Conservation (phyloP, 2,797 vertebrate species). For the Lateolabrax maculatus region DNA sequence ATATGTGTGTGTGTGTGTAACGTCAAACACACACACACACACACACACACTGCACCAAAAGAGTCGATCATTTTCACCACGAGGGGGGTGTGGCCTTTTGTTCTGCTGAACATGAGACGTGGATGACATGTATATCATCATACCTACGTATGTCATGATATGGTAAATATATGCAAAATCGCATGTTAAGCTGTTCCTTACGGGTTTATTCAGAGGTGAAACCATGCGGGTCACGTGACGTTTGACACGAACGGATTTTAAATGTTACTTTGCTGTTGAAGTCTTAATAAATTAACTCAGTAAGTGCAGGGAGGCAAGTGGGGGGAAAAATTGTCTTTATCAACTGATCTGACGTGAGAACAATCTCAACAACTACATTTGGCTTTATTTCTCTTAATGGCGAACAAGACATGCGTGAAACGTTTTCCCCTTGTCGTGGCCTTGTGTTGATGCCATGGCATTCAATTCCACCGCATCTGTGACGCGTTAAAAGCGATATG, state of each 20-base stretch:
- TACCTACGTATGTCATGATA: not conserved
- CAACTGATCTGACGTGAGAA: not conserved
- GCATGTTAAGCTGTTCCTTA: too few species aligned
- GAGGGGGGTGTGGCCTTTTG: constrained; percentile 13
- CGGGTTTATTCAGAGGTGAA: too few species aligned
- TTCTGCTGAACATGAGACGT: not conserved
- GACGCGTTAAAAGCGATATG: too few species aligned
- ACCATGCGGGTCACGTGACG: too few species aligned
- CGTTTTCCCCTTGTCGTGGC: too few species aligned
- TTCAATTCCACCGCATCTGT: too few species aligned
- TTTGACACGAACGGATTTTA: too few species aligned
- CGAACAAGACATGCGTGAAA: too few species aligned
- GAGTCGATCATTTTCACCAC: constrained; percentile 1
- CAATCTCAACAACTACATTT: not conserved
- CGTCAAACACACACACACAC: not conserved
- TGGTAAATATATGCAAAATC: not conserved
- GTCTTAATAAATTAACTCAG: not conserved
- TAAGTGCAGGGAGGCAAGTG: not conserved
- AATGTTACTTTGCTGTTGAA: not conserved
- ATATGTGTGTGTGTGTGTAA: constrained; percentile 30
- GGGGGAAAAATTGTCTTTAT: not conserved
- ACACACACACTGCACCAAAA: constrained; percentile 32
- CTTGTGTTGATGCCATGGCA: too few species aligned
- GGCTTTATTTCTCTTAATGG: not conserved
- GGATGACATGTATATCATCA: not conserved